Evolutionary conservation across 2,888 invertebrate genomes (phyloP).

Genomic region (Aporophyla nigra): DNA sequence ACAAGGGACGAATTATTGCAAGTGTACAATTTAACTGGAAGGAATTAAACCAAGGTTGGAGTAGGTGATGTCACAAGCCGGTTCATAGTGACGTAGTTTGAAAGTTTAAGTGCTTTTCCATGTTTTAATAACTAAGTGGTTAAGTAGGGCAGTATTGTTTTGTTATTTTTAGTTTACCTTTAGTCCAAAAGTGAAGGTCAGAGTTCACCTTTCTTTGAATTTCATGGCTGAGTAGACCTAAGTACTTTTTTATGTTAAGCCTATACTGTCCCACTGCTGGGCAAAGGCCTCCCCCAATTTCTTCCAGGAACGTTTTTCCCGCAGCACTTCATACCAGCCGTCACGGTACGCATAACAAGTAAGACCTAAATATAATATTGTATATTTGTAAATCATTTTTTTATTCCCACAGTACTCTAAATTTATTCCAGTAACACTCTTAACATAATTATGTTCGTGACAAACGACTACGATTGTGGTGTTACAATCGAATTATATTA

Average conservation of each 20-base stretch:
- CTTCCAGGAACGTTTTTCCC: too few relatives aligned
- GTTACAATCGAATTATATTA: constrained; percentile 14
- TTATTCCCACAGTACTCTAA: not conserved
- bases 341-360: too few relatives aligned
- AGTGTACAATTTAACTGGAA: constrained; percentile 38
- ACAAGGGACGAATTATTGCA: constrained; percentile 58
- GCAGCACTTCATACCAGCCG: too few relatives aligned
- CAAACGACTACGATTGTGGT: not conserved
- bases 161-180: not conserved
- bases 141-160: not conserved
- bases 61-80: constrained; percentile 36
- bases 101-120: constrained; percentile 39
- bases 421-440: not conserved
- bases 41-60: constrained; percentile 15
- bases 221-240: not conserved
- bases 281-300: too few relatives aligned
- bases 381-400: not conserved
- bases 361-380: not conserved
- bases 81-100: constrained; percentile 6
- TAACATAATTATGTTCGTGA: constrained; percentile 7
- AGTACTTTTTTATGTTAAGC: too few relatives aligned
- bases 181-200: not conserved
- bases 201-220: not conserved
- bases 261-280: too few relatives aligned
- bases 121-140: constrained; percentile 33